Evolutionary conservation across 2,888 invertebrate genomes (phyloP), one percentile per base, ranked within the genome.

Genomic region (Leucophora obtusa): DNA sequence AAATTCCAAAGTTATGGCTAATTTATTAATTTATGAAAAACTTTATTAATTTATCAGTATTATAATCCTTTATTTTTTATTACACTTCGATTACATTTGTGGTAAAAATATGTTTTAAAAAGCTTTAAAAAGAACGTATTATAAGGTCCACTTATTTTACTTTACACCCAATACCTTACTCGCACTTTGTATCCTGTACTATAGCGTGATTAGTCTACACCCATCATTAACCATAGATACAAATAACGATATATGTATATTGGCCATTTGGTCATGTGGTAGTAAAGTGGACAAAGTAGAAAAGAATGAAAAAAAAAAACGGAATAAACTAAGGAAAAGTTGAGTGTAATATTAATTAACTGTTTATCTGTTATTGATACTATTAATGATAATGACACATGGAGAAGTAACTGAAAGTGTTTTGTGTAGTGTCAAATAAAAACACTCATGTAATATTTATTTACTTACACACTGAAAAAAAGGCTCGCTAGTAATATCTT

Each of bases 351-450:
- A 62, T 56, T 75, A 75, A 70, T 70, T 59, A 76, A 58, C 59
- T 70, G 54, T 71, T 76, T 70, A 65, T 76, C 53, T 51, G 53
- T 65, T 51, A 69, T 69, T 56, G 50, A 51, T 54, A 70, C 24
- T 59, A 59, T 51, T 24, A 28, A 24, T 33, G 2, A n/a, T 8
- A 56, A n/a, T 56, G 43, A 14, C 43, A n/a, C 43, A 47, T 47
- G n/a, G n/a, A 1, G 4, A 47, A n/a, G 6, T 47, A 47, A n/a
- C 2, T 47, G 15, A 47, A 47, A 47, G 43, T 47, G 43, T 47
- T 47, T 6, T 47, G 3, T 47, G 10, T 38, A 11, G 14, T 38
- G 38, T 38, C 10, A 11, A 11, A 38, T 11, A 38, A 28, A 28
- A 6, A 28, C 28, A 28, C 4, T 38, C 11, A 35, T 35, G 8